These are phyloP conservation scores for Zaprionus vittiger DNA, from an alignment of 1,140 invertebrate species.

Conservation along the genomic window DNA sequence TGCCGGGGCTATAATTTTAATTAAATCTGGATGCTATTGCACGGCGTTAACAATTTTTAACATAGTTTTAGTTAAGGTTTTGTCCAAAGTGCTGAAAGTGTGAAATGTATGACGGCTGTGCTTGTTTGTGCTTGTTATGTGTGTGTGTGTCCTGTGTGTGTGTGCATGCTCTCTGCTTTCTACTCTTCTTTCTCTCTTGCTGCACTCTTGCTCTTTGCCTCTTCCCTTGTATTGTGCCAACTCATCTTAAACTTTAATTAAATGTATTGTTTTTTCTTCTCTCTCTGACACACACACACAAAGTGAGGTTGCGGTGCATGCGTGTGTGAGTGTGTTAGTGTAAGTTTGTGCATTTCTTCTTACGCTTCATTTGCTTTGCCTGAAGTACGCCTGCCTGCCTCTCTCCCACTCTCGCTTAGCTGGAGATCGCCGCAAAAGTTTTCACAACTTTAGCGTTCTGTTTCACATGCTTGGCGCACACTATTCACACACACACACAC, in stretches of 20 bases:
- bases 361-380: conserved; percentile 71
- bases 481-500: conserved; percentile 33
- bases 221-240: conserved; percentile 45
- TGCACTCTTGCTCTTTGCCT: conserved; percentile 10
- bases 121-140: background rate
- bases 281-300: conserved; percentile 13
- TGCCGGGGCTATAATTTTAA: conserved; percentile 77
- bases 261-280: conserved; percentile 75
- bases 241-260: conserved; percentile 81
- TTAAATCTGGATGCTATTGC: conserved; percentile 66
- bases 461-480: conserved; percentile 76
- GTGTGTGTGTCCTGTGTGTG: background rate
- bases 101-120: conserved; percentile 33
- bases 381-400: conserved; percentile 6
- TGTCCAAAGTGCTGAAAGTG: conserved; percentile 44
- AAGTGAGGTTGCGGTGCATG: background rate
- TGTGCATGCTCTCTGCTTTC: background rate
- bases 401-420: background rate
- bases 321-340: conserved; percentile 4
- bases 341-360: conserved; percentile 50
- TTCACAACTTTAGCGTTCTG: conserved; percentile 75
- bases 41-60: conserved; percentile 68
- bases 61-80: conserved; percentile 64
- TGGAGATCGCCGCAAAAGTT: conserved; percentile 78
- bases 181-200: background rate